These are phyloP conservation scores for Malurus leucopterus DNA, from an alignment of 2,797 vertebrate genomes.

Conservation along the genomic window DNA sequence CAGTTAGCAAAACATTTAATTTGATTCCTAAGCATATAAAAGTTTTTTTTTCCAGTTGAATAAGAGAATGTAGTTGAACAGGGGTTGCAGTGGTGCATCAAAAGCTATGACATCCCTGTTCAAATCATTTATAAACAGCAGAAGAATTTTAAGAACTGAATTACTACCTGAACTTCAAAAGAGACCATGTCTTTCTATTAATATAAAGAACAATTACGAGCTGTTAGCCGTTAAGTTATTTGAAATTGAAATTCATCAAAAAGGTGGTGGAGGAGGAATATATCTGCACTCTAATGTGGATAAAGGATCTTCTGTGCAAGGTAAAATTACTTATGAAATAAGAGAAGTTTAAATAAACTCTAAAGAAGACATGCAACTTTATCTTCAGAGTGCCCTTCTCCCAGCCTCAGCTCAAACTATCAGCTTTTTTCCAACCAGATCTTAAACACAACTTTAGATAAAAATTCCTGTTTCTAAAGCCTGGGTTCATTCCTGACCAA, in stretches of 20 bases:
- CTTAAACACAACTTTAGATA: background rate
- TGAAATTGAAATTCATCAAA: slow-evolving; percentile 64
- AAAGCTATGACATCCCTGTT: slow-evolving; percentile 37
- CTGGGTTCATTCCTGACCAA: background rate
- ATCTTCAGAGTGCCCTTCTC: background rate
- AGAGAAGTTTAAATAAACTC: slow-evolving; percentile 42
- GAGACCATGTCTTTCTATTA: slow-evolving; percentile 55
- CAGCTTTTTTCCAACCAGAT: background rate
- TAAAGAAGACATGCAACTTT: slow-evolving; percentile 20
- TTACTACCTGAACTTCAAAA: slow-evolving; percentile 52
- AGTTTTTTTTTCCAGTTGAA: slow-evolving; percentile 4
- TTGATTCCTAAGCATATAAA: background rate
- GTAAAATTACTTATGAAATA: slow-evolving; percentile 40
- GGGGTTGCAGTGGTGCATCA: slow-evolving; percentile 5
- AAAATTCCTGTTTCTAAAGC: background rate
- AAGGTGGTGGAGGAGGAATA: slow-evolving; percentile 65
- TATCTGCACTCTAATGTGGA: slow-evolving; percentile 61
- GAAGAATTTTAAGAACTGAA: slow-evolving; percentile 52
- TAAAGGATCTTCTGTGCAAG: slow-evolving; percentile 22
- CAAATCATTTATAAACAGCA: slow-evolving; percentile 53
- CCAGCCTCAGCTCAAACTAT: background rate
- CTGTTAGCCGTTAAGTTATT: slow-evolving; percentile 55
- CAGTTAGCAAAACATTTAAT: background rate
- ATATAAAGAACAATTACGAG: slow-evolving; percentile 58
- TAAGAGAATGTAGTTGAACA: background rate